Evolutionary conservation across 2,113 vertebrate genomes (phyloP), one percentile per base, ranked within the genome.

Genomic region (Panthera uncia): DNA sequence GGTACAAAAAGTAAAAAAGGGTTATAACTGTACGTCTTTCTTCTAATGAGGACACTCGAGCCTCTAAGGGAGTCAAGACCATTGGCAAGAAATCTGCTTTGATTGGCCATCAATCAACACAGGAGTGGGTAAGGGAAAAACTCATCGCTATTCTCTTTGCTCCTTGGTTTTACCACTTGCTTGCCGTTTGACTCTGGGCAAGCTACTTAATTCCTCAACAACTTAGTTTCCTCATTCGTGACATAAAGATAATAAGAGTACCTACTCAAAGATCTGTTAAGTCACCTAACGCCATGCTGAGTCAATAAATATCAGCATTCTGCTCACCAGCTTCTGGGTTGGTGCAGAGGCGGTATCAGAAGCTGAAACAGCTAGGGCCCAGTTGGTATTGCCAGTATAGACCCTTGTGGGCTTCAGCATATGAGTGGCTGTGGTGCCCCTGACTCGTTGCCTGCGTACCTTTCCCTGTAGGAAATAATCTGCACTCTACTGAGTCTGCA

Each of bases 381-480:
- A 1, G 29, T 48, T 15, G 48, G 15, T 10, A 36, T 12, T 36
- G 38, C 52, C 16, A 0, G 63, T 4, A 66, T 71, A 65, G 25
- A 33, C 1, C 4, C 27, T 8, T 12, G 25, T 11, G 52, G 11
- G 83, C 65, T 11, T 38, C 14, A 57, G n/a, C 29, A 4, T 48
- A 55, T 31, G 89, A 29, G 81, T 61, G 50, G 33, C 61, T 27
- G 29, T 27, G 61, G 57, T 5, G 23, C 5, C 48, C 8, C 21
- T 2, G 31, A 45, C 5, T 41, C 55, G 25, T 80, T n/a, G 38
- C 45, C 21, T 1, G 27, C 27, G 6, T 3, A 19, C 19, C 38
- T 69, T 66, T 2, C 27, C 18, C 66, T 12, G 66, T 92, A 82
- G 96, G 63, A 92, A 38, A 38, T 66, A 93, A 91, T 66, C n/a